These are phyloP conservation scores for Columbina picui DNA, from an alignment of 2,113 vertebrate genomes.

Conservation along the genomic window DNA sequence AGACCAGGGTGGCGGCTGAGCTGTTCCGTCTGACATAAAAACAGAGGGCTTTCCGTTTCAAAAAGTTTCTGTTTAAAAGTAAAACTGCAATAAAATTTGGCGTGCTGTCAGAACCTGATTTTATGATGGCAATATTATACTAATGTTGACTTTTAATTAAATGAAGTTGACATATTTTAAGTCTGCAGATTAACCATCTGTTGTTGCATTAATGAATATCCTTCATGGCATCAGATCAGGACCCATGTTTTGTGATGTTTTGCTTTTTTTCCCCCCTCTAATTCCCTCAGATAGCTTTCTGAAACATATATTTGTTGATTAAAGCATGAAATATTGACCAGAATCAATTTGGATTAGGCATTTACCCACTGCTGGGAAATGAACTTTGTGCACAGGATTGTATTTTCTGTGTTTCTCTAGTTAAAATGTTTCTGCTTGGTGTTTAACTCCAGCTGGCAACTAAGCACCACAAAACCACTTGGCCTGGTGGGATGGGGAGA, in stretches of 20 bases:
- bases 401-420: background rate
- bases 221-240: slow-evolving; percentile 29
- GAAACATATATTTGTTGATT: slow-evolving; percentile 12
- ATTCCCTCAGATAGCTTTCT: slow-evolving; percentile 8
- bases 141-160: slow-evolving; percentile 71
- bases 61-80: slow-evolving; percentile 45
- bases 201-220: slow-evolving; percentile 54
- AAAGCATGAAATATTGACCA: slow-evolving; percentile 22
- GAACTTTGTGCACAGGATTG: background rate
- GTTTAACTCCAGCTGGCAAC: too few relatives aligned
- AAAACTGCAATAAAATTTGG: slow-evolving; percentile 21
- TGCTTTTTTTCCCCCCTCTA: background rate
- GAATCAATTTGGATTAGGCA: background rate
- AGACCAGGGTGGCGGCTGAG: background rate
- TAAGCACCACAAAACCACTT: too few relatives aligned
- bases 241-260: slow-evolving; percentile 31
- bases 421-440: background rate
- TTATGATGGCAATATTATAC: slow-evolving; percentile 48
- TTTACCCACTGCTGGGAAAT: slow-evolving; percentile 2
- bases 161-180: slow-evolving; percentile 66
- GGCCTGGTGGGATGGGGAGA: too few relatives aligned
- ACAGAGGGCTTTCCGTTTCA: slow-evolving; percentile 35
- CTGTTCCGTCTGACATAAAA: background rate
- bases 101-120: background rate
- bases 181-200: slow-evolving; percentile 62